Evolutionary conservation across 2,797 vertebrate genomes (phyloP).

Genomic region (Allobates femoralis): DNA sequence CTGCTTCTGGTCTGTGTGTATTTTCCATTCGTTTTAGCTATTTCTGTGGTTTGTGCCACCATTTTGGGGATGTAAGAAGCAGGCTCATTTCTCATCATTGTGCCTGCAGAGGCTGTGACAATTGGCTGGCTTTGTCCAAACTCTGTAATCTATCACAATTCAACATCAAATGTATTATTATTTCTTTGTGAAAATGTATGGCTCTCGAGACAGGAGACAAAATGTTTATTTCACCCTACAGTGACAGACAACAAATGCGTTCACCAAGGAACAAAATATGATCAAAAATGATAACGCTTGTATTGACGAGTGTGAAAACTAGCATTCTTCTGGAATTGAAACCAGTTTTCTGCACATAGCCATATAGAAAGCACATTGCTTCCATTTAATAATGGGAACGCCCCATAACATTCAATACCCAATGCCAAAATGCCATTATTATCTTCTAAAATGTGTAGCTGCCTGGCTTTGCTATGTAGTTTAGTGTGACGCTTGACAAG

Average conservation of each 20-base stretch:
- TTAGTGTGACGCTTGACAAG: background rate
- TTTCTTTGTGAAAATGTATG: constrained; percentile 3
- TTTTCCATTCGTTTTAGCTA: background rate
- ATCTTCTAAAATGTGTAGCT: background rate
- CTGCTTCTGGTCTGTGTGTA: background rate
- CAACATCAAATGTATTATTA: background rate
- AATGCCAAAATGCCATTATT: background rate
- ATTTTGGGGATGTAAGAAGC: constrained; percentile 1
- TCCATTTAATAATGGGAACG: background rate
- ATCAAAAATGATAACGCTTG: constrained; percentile 1
- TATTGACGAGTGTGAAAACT: background rate
- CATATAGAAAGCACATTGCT: background rate
- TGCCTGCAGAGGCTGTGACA: background rate
- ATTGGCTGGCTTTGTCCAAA: constrained; percentile 7
- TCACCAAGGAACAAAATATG: background rate
- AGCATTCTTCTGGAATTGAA: background rate
- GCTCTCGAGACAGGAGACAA: background rate
- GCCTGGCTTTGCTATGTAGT: background rate
- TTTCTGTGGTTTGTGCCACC: background rate
- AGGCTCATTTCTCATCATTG: constrained; percentile 10
- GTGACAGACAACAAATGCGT: background rate
- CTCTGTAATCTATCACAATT: constrained; percentile 20
- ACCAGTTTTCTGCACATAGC: background rate
- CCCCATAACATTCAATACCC: background rate
- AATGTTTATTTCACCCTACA: background rate